phyloP scores from a whole-genome alignment of 1,140 invertebrate species.

The Coenobita brevimanus region DNA sequence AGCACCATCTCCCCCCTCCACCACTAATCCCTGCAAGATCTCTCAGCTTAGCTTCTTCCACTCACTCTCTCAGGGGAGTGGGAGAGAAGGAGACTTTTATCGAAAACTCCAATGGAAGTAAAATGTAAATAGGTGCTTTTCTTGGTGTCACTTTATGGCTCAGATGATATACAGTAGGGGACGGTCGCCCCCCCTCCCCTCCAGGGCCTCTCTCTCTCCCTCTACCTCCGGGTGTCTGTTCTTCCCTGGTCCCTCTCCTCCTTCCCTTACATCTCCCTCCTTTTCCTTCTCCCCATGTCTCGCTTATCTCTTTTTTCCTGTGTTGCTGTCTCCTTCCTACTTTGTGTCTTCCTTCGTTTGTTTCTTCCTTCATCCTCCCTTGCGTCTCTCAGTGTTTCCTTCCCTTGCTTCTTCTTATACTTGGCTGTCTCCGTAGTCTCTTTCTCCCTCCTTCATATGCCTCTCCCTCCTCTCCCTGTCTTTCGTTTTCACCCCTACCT shows the following conservation, averaged over 20 bases:
- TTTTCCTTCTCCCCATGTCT: background rate
- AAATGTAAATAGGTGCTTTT: constrained; percentile 53
- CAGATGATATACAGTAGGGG: constrained; percentile 21
- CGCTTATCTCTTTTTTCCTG: background rate
- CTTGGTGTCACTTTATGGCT: constrained; percentile 44
- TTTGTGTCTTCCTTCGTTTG: background rate
- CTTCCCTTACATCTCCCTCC: background rate
- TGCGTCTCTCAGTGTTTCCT: too few species aligned
- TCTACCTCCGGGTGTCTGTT: background rate
- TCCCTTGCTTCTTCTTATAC: too few species aligned
- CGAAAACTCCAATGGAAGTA: constrained; percentile 50
- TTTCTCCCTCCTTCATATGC: background rate
- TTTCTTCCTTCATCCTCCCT: background rate
- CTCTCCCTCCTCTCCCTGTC: background rate
- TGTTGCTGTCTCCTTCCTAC: background rate
- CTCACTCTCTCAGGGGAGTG: constrained; percentile 20
- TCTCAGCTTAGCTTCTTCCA: constrained; percentile 39
- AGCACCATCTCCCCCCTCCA: background rate
- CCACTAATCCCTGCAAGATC: constrained; percentile 35
- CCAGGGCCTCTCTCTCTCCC: background rate
- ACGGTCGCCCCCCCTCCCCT: background rate
- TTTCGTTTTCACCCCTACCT: too few species aligned
- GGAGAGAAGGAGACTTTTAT: constrained; percentile 38
- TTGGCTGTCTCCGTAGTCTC: too few species aligned
- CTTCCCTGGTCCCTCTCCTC: background rate